Percentiles rank a stretch among this genome's conserved stretches.
These are phyloP conservation scores for Falcaria lacertinaria DNA, from an alignment of 2,888 invertebrate genomes.

Conservation along the genomic window DNA sequence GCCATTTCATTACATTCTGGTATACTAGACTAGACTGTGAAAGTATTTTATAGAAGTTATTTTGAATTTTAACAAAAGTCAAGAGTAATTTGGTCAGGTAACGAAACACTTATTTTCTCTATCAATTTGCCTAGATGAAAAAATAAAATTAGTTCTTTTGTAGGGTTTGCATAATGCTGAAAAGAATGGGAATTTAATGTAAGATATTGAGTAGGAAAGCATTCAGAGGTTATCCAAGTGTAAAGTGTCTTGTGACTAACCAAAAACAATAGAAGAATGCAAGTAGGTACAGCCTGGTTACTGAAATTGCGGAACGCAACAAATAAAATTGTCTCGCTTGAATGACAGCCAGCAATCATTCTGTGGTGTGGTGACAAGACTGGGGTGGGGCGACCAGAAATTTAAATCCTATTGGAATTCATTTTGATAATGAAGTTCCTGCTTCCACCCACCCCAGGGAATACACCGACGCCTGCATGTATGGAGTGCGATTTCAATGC, in stretches of 20 bases:
- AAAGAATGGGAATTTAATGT: no score
- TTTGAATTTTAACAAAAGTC: no score
- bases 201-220: conserved; percentile 17
- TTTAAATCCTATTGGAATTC: conserved; percentile 34
- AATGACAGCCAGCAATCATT: conserved; percentile 63
- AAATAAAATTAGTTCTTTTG: no score
- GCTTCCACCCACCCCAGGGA: conserved; percentile 10
- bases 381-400: conserved; percentile 71
- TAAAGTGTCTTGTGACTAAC: conserved; percentile 12
- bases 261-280: conserved; percentile 24
- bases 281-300: conserved; percentile 18
- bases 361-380: conserved; percentile 49
- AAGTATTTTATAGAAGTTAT: no score
- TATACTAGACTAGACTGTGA: no score
- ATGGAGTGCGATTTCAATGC: conserved; percentile 39
- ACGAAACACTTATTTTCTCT: no score
- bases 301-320: conserved; percentile 47
- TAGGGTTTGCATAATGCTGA: no score
- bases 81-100: no score
- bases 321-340: conserved; percentile 60
- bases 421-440: conserved; percentile 14
- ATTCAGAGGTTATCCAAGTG: conserved; percentile 23
- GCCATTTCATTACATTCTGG: no score
- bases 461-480: conserved; percentile 14
- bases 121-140: no score